Conservation (phyloP, 2,797 vertebrate genomes). For the Pseudochaenichthys georgianus region DNA sequence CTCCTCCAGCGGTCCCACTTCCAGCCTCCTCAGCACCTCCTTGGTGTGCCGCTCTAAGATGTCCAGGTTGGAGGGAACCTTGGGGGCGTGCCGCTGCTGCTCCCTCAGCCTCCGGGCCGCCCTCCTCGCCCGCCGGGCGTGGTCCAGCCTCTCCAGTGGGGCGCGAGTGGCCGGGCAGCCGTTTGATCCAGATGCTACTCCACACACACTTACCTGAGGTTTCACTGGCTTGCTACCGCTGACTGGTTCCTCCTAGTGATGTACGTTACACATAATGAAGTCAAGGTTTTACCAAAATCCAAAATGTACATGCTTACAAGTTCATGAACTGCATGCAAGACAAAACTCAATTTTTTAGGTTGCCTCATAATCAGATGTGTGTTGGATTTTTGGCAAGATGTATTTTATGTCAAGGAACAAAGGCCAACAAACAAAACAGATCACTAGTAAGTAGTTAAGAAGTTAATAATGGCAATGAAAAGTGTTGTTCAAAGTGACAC, state of each 20-base stretch:
- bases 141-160: constrained; percentile 88
- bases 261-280: not conserved
- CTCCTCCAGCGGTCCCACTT: constrained; percentile 94
- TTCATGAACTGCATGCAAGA: not conserved
- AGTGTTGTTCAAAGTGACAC: too few species aligned
- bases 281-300: not conserved
- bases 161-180: constrained; percentile 89
- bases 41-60: constrained; percentile 95
- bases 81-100: constrained; percentile 81
- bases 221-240: constrained; percentile 89
- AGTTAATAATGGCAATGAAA: too few species aligned
- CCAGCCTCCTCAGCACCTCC: constrained; percentile 94
- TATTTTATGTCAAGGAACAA: not conserved
- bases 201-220: constrained; percentile 92
- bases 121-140: constrained; percentile 87
- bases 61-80: constrained; percentile 93
- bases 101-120: constrained; percentile 92
- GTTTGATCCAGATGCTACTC: constrained; percentile 53
- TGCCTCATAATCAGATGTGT: not conserved
- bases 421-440: not conserved
- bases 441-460: too few species aligned
- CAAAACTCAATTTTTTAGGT: not conserved
- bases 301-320: not conserved
- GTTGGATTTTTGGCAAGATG: not conserved
- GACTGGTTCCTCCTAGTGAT: constrained; percentile 88